A percentile compares a stretch with the other conserved stretches of the same genome.
Conservation (phyloP, 1,140 invertebrate species). For the Melanaphis sacchari region DNA sequence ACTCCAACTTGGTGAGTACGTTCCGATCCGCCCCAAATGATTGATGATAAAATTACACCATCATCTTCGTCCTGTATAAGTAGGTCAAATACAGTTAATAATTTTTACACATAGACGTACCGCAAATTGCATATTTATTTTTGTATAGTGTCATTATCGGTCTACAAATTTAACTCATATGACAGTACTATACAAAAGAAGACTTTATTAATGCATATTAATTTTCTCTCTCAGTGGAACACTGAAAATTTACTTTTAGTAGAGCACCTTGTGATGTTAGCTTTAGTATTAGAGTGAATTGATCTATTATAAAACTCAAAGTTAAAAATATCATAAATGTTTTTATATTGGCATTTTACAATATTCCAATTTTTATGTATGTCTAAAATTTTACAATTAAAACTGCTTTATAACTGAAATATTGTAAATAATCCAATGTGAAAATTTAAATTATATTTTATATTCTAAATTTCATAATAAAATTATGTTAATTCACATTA, state of each 20-base stretch:
- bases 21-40: constrained; percentile 70
- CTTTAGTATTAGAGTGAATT: not conserved
- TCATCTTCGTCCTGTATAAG: constrained; percentile 74
- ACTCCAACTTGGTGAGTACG: constrained; percentile 71
- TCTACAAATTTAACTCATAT: not conserved
- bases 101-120: not conserved
- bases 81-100: not conserved
- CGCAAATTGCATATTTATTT: not conserved
- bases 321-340: too few relatives aligned
- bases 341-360: not conserved
- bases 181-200: too few relatives aligned
- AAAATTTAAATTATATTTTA: not conserved
- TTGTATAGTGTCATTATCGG: not conserved
- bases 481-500: not conserved
- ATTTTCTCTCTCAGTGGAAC: too few relatives aligned
- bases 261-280: too few relatives aligned
- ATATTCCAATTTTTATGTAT: not conserved
- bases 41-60: constrained; percentile 74
- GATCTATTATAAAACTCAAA: not conserved
- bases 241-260: too few relatives aligned
- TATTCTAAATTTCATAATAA: not conserved
- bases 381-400: not conserved
- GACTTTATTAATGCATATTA: too few relatives aligned
- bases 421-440: not conserved
- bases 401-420: not conserved